Evolutionary conservation across 2,113 vertebrate species (phyloP).

Genomic region (Ciconia stormi): DNA sequence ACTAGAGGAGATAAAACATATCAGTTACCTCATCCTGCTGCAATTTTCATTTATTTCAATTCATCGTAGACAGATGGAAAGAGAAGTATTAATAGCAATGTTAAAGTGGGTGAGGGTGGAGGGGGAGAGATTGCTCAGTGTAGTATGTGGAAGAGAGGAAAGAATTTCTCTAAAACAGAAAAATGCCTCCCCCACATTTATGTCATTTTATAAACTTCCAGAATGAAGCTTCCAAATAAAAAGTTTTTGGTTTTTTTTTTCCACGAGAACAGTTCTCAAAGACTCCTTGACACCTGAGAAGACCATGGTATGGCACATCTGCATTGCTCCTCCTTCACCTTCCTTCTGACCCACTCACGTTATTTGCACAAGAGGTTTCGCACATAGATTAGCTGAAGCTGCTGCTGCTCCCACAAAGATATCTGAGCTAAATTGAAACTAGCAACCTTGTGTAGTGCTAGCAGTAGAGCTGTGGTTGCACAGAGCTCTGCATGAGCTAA

Average conservation of each 20-base stretch:
- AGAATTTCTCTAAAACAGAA: constrained; percentile 37
- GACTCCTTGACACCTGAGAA: neutral
- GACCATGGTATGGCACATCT: neutral
- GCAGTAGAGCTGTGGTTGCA: constrained; percentile 8
- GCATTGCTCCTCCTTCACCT: neutral
- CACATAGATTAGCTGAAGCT: neutral
- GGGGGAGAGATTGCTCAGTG: constrained; percentile 46
- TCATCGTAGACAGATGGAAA: constrained; percentile 51
- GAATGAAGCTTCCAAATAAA: constrained; percentile 20
- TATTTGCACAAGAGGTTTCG: neutral
- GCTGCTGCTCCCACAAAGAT: constrained; percentile 23
- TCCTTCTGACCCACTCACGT: neutral
- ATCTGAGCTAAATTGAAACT: constrained; percentile 11
- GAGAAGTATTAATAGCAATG: constrained; percentile 53
- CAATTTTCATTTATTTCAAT: constrained; percentile 44
- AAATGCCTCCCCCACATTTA: constrained; percentile 52
- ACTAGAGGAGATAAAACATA: constrained; percentile 74
- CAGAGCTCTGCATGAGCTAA: constrained; percentile 40
- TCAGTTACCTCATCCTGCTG: constrained; percentile 20
- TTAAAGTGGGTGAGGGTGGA: constrained; percentile 41
- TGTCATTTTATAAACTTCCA: constrained; percentile 52
- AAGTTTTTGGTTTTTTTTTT: neutral
- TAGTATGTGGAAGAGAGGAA: constrained; percentile 46
- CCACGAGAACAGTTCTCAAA: neutral
- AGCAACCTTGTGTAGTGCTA: neutral